These are phyloP conservation scores for Montipora foliosa DNA, from an alignment of 64 coral and sea anemone species.

Conservation along the genomic window DNA sequence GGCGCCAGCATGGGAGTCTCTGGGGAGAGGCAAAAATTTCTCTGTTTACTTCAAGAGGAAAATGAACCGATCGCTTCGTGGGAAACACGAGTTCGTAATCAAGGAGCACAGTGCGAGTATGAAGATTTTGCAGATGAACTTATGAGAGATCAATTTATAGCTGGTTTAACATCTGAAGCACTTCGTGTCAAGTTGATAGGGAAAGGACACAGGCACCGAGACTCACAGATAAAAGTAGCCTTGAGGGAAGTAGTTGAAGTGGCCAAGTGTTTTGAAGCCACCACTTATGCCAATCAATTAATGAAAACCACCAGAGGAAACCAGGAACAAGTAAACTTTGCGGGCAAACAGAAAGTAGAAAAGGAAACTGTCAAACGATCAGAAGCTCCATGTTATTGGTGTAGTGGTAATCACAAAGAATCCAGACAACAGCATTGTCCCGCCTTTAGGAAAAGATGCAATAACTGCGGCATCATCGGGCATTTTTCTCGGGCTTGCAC, in stretches of 20 bases:
- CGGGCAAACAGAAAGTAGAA: slow-evolving; percentile 27
- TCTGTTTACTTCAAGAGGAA: slow-evolving; percentile 41
- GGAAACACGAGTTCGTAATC: slow-evolving; percentile 53
- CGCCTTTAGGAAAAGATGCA: slow-evolving; percentile 47
- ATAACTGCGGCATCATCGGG: slow-evolving; percentile 50
- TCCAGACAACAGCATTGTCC: slow-evolving; percentile 57
- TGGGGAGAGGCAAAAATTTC: slow-evolving; percentile 47
- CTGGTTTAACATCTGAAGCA: slow-evolving; percentile 53
- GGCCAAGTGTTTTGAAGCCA: not conserved
- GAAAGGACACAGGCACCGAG: slow-evolving; percentile 55
- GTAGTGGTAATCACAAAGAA: slow-evolving; percentile 32
- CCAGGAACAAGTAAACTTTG: not conserved
- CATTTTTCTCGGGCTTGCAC: slow-evolving; percentile 53
- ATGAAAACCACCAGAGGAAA: not conserved
- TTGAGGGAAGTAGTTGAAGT: slow-evolving; percentile 50
- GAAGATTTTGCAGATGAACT: slow-evolving; percentile 5
- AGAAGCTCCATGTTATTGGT: slow-evolving; percentile 34
- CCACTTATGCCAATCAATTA: not conserved
- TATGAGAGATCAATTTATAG: slow-evolving; percentile 57
- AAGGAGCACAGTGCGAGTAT: slow-evolving; percentile 57
- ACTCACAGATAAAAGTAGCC: slow-evolving; percentile 33
- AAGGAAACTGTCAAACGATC: slow-evolving; percentile 7
- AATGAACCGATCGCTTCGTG: slow-evolving; percentile 60
- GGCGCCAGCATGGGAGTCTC: slow-evolving; percentile 43
- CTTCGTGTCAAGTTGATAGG: slow-evolving; percentile 60